Evolutionary conservation across 2,888 invertebrate species (phyloP), one percentile per base, ranked within the genome.

Genomic region (Metellina segmentata): DNA sequence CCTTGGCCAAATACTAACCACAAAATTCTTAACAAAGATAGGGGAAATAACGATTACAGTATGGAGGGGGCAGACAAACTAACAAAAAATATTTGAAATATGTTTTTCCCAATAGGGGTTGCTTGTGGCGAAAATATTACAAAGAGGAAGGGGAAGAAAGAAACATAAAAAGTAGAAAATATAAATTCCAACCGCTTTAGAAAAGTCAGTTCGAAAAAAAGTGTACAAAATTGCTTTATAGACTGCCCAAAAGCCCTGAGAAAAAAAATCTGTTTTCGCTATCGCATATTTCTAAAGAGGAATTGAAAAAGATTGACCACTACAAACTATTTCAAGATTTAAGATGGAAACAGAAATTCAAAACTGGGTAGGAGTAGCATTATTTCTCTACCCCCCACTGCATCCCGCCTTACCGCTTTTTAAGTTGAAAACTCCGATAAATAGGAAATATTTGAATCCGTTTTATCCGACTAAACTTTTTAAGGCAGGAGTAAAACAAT

Each of bases 281-380:
- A 78, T 79, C 78, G 82, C 89, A 78, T 83, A 83, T 89, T 89
- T 89, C 82, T 51, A 49, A 89, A 78, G 52, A 19, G 53, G 81
- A 89, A 83, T 89, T 83, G 82, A 83, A 89, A 82, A 77, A 89
- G 89, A 89, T 81, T 89, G 89, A 89, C 89, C 89, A 83, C 89
- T 89, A 83, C 82, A 88, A 81, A 88, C 69, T 88, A 81, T 71
- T 88, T 86, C 51, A 48, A 75, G 81, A 74, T 88, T 89, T 61
- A 19, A 82, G 51, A 81, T 75, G 77, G 69, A 77, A 78, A 78
- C 70, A 34, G 75, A 83, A 82, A 83, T 89, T 89, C 78, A 77
- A 52, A 83, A 61, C n/a, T 20, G 53, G 49, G 71, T 89, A 34
- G 69, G 74, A 83, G 82, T 70, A 20, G 69, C 51, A 71, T 75